A percentile compares a stretch with the other conserved stretches of the same genome.
These are phyloP conservation scores for Mongoloraphidia duomilia DNA, from an alignment of 2,888 invertebrate genomes.

Conservation along the genomic window DNA sequence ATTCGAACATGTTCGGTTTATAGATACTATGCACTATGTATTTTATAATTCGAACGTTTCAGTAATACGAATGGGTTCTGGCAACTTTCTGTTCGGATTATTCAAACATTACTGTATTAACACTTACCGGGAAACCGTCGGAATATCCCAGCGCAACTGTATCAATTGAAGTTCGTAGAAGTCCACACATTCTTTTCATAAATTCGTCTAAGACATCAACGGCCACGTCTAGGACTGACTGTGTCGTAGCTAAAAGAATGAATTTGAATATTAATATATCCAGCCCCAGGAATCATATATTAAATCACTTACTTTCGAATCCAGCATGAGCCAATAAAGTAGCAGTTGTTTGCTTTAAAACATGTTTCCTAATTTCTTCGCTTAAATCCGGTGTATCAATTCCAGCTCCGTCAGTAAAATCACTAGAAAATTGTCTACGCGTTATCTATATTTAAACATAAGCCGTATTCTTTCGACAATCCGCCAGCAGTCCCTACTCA, in stretches of 20 bases:
- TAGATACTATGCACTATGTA: too few relatives aligned
- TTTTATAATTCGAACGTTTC: too few relatives aligned
- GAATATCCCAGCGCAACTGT: constrained; percentile 29
- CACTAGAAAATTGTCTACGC: neutral
- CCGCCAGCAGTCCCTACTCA: too few relatives aligned
- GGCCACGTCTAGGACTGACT: constrained; percentile 32
- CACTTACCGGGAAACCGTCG: constrained; percentile 35
- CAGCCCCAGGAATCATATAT: neutral
- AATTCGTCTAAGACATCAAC: constrained; percentile 34
- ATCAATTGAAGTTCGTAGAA: constrained; percentile 37
- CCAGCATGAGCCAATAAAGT: constrained; percentile 37
- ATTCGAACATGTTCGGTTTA: too few relatives aligned
- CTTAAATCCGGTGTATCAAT: constrained; percentile 24
- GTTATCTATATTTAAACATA: too few relatives aligned
- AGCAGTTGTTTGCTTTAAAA: constrained; percentile 33
- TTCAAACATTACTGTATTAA: neutral
- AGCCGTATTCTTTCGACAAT: too few relatives aligned
- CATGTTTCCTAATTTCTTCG: constrained; percentile 22
- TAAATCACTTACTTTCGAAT: constrained; percentile 30
- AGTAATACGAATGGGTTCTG: too few relatives aligned
- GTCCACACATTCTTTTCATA: constrained; percentile 30
- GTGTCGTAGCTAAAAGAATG: constrained; percentile 26
- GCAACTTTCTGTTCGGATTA: too few relatives aligned
- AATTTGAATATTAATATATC: neutral
- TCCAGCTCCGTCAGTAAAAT: constrained; percentile 19